phyloP scores from a whole-genome alignment of 2,113 vertebrate genomes.

The Brachypteracias leptosomus region DNA sequence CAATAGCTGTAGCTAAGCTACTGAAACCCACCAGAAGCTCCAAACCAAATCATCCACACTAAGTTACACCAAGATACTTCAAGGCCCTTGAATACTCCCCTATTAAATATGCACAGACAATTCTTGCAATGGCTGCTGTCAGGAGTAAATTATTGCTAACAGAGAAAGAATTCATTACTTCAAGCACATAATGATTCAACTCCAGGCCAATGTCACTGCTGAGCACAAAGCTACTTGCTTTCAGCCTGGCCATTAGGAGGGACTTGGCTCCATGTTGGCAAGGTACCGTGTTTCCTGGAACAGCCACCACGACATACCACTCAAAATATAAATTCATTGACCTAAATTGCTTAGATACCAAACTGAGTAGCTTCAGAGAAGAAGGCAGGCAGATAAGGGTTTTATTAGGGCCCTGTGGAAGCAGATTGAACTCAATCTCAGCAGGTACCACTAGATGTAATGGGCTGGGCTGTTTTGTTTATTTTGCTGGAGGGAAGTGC shows the following conservation, averaged over 20 bases:
- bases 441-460: conserved; percentile 6
- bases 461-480: background rate
- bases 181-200: background rate
- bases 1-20: background rate
- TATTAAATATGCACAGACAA: background rate
- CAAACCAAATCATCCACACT: background rate
- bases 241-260: background rate
- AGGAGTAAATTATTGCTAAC: background rate
- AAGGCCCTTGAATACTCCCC: background rate
- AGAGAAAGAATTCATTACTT: background rate
- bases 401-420: conserved; percentile 34
- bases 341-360: conserved; percentile 14
- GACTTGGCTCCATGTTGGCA: background rate
- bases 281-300: background rate
- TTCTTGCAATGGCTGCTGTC: background rate
- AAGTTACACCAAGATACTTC: background rate
- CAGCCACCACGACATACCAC: background rate
- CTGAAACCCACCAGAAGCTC: background rate
- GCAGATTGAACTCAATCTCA: conserved; percentile 38
- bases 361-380: conserved; percentile 29
- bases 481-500: conserved; percentile 32
- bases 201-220: background rate
- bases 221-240: background rate
- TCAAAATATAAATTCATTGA: background rate
- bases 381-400: background rate